A percentile compares a stretch with the other conserved stretches of the same genome.
Conservation (phyloP, 2,797 vertebrate species). For the Enteromius anoplus region DNA sequence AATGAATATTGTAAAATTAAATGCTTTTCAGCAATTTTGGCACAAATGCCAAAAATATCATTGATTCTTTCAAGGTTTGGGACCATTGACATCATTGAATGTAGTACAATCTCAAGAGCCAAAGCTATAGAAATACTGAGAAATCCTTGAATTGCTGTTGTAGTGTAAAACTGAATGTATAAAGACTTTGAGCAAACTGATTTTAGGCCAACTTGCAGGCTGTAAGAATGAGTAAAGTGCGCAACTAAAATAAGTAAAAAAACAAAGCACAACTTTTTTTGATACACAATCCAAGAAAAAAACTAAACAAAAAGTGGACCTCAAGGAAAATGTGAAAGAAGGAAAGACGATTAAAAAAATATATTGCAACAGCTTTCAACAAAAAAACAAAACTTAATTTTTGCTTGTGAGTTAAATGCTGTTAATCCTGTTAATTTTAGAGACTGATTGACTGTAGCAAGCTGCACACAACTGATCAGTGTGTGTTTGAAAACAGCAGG, state of each 20-base stretch:
- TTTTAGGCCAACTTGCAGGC: background rate
- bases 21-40: background rate
- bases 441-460: slow-evolving; percentile 50
- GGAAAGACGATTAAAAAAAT: background rate
- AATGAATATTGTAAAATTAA: background rate
- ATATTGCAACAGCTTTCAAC: background rate
- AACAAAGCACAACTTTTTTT: background rate
- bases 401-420: slow-evolving; percentile 50
- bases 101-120: background rate
- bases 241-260: background rate
- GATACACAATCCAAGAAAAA: background rate
- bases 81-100: background rate
- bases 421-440: slow-evolving; percentile 43
- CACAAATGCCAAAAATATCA: background rate
- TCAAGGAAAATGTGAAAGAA: background rate
- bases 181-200: background rate
- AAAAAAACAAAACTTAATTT: background rate
- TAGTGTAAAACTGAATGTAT: background rate
- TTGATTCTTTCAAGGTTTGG: background rate
- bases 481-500: background rate
- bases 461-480: background rate
- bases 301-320: background rate
- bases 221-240: background rate
- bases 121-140: background rate
- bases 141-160: background rate